Evolutionary conservation across 2,113 vertebrate genomes (phyloP).

Genomic region (Odocoileus virginianus): DNA sequence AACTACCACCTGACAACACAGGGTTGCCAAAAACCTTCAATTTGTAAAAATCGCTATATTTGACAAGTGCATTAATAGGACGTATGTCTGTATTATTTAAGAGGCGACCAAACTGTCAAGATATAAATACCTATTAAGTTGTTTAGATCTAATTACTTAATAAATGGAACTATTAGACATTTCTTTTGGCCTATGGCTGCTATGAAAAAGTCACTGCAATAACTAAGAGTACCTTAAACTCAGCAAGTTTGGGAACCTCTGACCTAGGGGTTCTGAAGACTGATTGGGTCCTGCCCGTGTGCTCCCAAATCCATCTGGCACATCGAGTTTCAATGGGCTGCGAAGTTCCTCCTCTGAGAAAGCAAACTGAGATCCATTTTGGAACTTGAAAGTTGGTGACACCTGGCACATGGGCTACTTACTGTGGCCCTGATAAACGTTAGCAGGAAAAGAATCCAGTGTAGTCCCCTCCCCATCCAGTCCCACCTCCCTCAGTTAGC

Average conservation of each 20-base stretch:
- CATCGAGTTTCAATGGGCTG: neutral
- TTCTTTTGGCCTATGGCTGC: neutral
- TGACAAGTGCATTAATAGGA: neutral
- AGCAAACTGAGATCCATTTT: neutral
- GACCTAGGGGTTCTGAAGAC: neutral
- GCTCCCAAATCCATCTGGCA: neutral
- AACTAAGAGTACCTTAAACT: neutral
- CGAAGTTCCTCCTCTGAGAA: neutral
- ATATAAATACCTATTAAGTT: constrained; percentile 6
- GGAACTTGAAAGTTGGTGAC: neutral
- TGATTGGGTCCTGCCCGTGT: neutral
- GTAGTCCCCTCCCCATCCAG: neutral
- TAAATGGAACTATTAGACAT: neutral
- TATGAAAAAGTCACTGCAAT: neutral
- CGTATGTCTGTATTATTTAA: neutral
- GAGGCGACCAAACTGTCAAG: neutral
- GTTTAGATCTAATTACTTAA: constrained; percentile 8
- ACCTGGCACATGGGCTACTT: neutral
- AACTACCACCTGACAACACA: neutral
- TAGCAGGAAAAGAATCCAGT: neutral
- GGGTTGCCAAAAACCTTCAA: neutral
- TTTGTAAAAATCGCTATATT: neutral
- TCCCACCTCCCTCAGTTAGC: neutral
- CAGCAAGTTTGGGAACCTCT: neutral
- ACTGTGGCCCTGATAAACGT: neutral